Percentiles rank a stretch among this genome's conserved stretches.
Conservation (phyloP, 2,113 vertebrate genomes). For the Chamaea fasciata region DNA sequence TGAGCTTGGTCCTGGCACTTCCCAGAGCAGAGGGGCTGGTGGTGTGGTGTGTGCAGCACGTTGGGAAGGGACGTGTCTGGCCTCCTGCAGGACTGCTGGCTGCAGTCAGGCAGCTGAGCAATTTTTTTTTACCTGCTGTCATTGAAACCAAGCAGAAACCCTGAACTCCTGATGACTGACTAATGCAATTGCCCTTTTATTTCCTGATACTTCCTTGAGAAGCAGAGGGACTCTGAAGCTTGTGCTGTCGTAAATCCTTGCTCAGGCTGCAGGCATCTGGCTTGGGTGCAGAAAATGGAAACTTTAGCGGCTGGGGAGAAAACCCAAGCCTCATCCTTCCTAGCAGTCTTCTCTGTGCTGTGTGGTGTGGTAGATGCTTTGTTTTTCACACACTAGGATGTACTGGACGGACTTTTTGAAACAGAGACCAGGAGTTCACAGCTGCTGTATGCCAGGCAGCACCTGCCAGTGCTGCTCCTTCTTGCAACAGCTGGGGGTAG, state of each 20-base stretch:
- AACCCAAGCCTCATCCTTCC: neutral
- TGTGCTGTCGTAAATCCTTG: neutral
- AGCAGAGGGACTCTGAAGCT: neutral
- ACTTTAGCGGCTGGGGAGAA: neutral
- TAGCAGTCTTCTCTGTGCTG: neutral
- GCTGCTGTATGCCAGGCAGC: neutral
- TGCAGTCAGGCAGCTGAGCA: neutral
- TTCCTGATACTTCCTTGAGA: conserved; percentile 35
- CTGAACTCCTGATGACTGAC: conserved; percentile 12
- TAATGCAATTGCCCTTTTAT: conserved; percentile 56
- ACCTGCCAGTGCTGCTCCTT: neutral
- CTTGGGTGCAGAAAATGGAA: neutral
- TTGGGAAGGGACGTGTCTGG: neutral
- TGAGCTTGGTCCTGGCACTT: neutral
- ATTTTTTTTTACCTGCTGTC: neutral
- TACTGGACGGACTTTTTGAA: neutral
- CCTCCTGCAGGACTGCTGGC: neutral
- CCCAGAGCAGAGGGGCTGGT: neutral
- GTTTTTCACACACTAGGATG: neutral
- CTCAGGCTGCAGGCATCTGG: neutral
- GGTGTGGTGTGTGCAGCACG: fast-evolving
- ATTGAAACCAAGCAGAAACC: conserved; percentile 40
- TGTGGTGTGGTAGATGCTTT: neutral
- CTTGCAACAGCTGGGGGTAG: neutral
- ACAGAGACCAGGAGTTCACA: neutral